Base-by-base conservation (phyloP, 64 coral and sea anemone genomes). In the Pocillopora damicornis region DNA sequence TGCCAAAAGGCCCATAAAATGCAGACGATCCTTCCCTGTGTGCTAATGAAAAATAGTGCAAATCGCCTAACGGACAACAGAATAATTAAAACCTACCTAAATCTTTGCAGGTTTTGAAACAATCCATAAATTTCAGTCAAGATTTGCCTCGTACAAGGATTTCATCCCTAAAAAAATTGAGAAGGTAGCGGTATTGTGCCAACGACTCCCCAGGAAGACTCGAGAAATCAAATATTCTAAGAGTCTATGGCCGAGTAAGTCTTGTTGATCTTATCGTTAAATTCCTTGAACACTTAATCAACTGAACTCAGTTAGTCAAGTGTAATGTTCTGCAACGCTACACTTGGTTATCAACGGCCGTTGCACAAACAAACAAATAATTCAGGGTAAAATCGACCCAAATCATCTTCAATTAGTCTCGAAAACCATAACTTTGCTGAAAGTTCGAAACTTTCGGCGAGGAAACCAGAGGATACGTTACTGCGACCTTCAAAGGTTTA, bases 211-310 rank as follows among this genome's bases (percentile, higher is more conserved):
- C 65, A 20, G 81, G 64, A 20, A 71, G 67, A 71, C 67, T 30
- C 10, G 22, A 23, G 6, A 85, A 72, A 85, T 85, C 37, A 85
- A 85, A 85, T 85, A 85, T 85, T 85, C 81, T 72, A 10, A 18
- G 22, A 45, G 11, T 22, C 18, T 58, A 72, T 58, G 81, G 81
- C 64, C 51, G 81, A 85, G 64, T 85, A 67, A 12, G 15, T 68
- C 71, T 72, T 58, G 65, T 85, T 85, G 62, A 65, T 58, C 25
- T 85, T 45, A 72, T 25, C 37, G 81, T 83, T 67, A 67, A 83
- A 65, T 83, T 83, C 79, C 80, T 83, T 83, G 56, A 67, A 83
- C 80, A 85, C 37, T 83, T 67, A 38, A 83, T 83, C 80, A 73
- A 85, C 35, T 72, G 42, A 85, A 37, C 81, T n/a, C 36, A 37